Percentiles rank a stretch among this genome's conserved stretches.
phyloP scores from a whole-genome alignment of 2,888 invertebrate genomes.

The Orchestes rusci region DNA sequence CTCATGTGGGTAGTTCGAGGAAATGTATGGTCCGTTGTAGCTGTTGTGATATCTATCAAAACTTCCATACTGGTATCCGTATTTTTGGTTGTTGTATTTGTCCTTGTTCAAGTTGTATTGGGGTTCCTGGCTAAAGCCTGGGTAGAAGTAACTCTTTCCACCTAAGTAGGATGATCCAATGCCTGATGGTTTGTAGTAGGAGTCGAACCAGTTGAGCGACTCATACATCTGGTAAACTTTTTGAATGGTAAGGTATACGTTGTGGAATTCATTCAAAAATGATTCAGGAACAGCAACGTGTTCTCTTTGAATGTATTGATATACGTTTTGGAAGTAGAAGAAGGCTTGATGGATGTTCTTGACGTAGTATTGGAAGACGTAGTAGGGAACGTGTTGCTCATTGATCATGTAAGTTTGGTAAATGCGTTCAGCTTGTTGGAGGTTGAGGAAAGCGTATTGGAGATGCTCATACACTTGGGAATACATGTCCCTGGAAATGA shows the following conservation, averaged over 20 bases:
- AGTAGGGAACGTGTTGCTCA: constrained; percentile 15
- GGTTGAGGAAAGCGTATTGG: constrained; percentile 10
- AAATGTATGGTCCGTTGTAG: too few species aligned
- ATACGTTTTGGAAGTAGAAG: constrained; percentile 13
- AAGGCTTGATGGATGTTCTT: constrained; percentile 11
- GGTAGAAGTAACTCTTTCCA: too few species aligned
- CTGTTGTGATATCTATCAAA: too few species aligned
- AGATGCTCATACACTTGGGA: constrained; percentile 14
- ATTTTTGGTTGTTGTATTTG: too few species aligned
- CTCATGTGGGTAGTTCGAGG: too few species aligned
- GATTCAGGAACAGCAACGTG: constrained; percentile 2
- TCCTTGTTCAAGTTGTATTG: too few species aligned
- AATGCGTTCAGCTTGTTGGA: constrained; percentile 4
- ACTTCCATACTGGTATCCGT: too few species aligned
- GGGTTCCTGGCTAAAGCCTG: too few species aligned
- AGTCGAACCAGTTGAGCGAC: too few species aligned
- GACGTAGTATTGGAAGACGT: constrained; percentile 11
- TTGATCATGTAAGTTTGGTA: constrained; percentile 10
- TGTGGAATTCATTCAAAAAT: constrained; percentile 9
- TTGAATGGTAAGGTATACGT: constrained; percentile 6
- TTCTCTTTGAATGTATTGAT: constrained; percentile 13
- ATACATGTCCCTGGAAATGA: constrained; percentile 7
- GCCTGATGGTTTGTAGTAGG: not conserved
- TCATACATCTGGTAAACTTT: constrained; percentile 12
- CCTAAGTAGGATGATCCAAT: not conserved